Evolutionary conservation across 2,797 vertebrate genomes (phyloP).

Genomic region (Luscinia luscinia): DNA sequence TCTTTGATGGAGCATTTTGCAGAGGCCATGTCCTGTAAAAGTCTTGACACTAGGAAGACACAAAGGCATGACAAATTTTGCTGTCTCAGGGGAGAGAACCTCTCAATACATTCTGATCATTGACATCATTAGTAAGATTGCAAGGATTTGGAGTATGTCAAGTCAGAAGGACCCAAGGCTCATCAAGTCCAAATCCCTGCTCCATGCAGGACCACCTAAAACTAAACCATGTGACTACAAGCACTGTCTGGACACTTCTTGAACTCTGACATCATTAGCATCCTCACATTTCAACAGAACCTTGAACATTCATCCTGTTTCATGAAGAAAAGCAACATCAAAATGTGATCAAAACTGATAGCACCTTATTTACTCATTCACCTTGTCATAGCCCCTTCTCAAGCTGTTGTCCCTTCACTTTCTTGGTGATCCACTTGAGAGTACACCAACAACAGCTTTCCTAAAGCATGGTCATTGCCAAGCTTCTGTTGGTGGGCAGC

Average conservation of each 20-base stretch:
- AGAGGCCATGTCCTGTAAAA: neutral
- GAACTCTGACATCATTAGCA: neutral
- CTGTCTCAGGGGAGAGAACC: neutral
- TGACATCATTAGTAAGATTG: neutral
- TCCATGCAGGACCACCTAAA: neutral
- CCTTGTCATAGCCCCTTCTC: neutral
- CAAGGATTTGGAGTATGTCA: neutral
- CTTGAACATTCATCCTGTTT: neutral
- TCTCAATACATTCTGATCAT: neutral
- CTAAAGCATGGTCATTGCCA: neutral
- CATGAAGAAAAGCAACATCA: neutral
- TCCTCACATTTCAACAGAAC: neutral
- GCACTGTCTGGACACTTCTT: neutral
- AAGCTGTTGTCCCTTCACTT: neutral
- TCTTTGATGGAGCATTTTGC: neutral
- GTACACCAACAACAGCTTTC: neutral
- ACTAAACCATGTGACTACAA: neutral
- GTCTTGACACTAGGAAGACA: neutral
- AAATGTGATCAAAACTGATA: neutral
- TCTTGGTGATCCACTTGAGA: neutral
- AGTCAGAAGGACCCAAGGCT: neutral
- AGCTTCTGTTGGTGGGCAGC: neutral
- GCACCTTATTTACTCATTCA: neutral
- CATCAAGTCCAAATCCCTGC: neutral
- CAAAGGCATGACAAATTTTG: neutral